These are phyloP conservation scores for Hydrozoanthus gracilis DNA, from an alignment of 92 coral and sea anemone genomes.

Conservation along the genomic window DNA sequence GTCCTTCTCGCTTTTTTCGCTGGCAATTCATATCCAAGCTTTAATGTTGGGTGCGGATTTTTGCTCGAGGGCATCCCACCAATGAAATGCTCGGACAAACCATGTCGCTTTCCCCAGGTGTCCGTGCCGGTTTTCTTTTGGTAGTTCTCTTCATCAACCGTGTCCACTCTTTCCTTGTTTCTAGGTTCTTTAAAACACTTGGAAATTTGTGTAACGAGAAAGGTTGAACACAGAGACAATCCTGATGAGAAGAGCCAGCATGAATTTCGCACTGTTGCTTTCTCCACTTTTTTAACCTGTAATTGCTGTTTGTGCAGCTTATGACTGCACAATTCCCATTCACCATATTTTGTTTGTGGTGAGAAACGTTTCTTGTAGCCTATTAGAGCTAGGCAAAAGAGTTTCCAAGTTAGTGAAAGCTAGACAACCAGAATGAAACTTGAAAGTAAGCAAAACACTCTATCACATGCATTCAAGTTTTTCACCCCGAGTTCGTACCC, in stretches of 20 bases:
- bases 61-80: constrained; percentile 49
- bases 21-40: constrained; percentile 56
- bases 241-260: constrained; percentile 46
- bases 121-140: constrained; percentile 47
- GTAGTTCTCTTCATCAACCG: constrained; percentile 36
- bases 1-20: constrained; percentile 55
- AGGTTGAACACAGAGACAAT: constrained; percentile 59
- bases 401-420: constrained; percentile 30
- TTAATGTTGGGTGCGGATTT: constrained; percentile 49
- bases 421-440: constrained; percentile 6
- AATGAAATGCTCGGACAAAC: constrained; percentile 57
- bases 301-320: constrained; percentile 55
- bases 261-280: constrained; percentile 51
- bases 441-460: constrained; percentile 19
- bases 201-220: constrained; percentile 55
- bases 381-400: constrained; percentile 2
- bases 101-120: constrained; percentile 55
- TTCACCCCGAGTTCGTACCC: not conserved
- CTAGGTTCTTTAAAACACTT: constrained; percentile 27
- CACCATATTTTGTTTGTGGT: constrained; percentile 42
- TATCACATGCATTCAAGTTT: not conserved
- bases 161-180: constrained; percentile 55
- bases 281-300: constrained; percentile 37
- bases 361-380: constrained; percentile 43
- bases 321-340: constrained; percentile 41